Evolutionary conservation across 2,797 vertebrate species (phyloP).

Genomic region (Myotis vivesi): DNA sequence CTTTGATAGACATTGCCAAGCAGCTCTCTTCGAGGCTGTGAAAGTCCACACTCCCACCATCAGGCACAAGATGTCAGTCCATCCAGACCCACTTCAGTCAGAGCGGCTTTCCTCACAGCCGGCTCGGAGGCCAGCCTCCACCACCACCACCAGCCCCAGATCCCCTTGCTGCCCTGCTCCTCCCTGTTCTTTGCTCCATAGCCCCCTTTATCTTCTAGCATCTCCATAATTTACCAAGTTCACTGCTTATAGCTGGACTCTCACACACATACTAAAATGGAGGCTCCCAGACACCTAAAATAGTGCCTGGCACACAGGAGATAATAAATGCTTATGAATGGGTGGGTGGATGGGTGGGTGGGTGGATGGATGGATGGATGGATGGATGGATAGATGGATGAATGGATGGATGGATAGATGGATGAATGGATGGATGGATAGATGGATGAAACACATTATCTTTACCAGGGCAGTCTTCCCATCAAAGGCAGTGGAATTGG

Average conservation of each 20-base stretch:
- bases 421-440: background rate
- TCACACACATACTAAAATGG: background rate
- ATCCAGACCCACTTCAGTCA: background rate
- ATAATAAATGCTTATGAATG: background rate
- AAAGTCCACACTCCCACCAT: background rate
- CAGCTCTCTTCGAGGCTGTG: rapidly evolving
- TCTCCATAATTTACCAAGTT: background rate
- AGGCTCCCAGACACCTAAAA: background rate
- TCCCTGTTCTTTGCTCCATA: background rate
- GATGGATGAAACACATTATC: background rate
- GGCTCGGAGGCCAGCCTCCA: background rate
- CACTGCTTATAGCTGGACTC: background rate
- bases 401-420: background rate
- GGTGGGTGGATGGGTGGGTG: background rate
- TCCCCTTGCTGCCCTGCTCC: background rate
- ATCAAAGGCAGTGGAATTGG: background rate
- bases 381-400: background rate
- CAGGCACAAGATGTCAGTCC: no score
- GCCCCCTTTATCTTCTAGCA: background rate
- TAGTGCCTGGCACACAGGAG: background rate
- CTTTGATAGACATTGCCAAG: background rate
- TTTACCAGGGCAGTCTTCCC: background rate
- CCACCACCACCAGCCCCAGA: rapidly evolving
- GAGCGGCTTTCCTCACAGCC: background rate
- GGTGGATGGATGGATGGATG: background rate